Base-by-base conservation (phyloP, 2,113 vertebrate species). In the Zosterops borbonicus region DNA sequence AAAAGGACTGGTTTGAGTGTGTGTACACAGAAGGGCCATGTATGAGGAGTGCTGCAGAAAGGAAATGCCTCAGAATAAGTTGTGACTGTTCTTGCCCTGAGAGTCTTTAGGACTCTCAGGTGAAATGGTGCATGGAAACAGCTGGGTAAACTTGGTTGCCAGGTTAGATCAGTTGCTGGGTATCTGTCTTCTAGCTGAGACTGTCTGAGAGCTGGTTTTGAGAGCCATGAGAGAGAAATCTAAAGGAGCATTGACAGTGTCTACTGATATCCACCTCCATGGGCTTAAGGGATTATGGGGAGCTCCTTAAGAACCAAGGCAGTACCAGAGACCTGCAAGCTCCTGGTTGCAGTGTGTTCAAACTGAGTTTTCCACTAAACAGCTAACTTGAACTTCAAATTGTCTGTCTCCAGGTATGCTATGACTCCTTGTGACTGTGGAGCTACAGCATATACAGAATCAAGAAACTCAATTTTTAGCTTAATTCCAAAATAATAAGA, bases 261-360 rank as follows among this genome's bases (percentile, higher is more conserved):
- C 41, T 86, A 0, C 23, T 1, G 4, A n/a, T 63, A 56, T 33
- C 15, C 10, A n/a, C 11, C 11, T 44, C 46, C 7, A 3, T 20
- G n/a, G 28, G 28, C 1, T 55, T 52, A 17, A 53, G 41, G 33
- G 29, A 11, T 55, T 71, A 2, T 3, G 2, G 23, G 17, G 22
- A 83, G 4, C 58, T 82, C 47, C 19, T 49, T n/a, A 50, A 78
- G 64, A 74, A 53, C 17, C 16, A 22, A n/a, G 55, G 29, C 16
- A 27, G 10, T 29, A 49, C 46, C n/a, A 31, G 41, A 89, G 69
- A 55, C 17, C 41, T 69, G 22, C 24, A 46, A 14, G 28, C 28
- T 81, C 49, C 60, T 55, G 39, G 11, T 13, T 69, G 28, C 47
- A 24, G 6, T 42, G 10, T 83, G 56, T 65, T 68, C 50, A 31